phyloP scores from a whole-genome alignment of 2,888 invertebrate species.

The Omphaloscelis lunosa region DNA sequence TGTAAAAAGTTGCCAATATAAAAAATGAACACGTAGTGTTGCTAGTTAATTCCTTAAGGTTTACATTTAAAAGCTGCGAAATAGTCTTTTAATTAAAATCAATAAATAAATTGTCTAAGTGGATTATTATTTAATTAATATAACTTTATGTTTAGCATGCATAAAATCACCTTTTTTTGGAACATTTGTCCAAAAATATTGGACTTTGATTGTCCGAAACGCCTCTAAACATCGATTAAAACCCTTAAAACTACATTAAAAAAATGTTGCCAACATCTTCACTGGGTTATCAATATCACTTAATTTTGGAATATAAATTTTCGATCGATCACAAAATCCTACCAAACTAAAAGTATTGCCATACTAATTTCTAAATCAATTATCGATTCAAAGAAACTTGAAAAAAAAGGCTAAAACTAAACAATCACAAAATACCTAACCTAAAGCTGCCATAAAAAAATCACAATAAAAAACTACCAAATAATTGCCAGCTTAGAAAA shows the following conservation, averaged over 20 bases:
- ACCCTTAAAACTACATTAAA: constrained; percentile 28
- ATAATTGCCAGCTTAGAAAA: constrained; percentile 63
- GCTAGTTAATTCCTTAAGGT: constrained; percentile 27
- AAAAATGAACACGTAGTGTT: constrained; percentile 48
- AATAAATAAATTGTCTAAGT: constrained; percentile 54
- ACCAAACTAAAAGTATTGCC: constrained; percentile 61
- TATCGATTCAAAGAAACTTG: constrained; percentile 30
- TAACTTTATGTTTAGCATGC: constrained; percentile 15
- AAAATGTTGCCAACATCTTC: constrained; percentile 66
- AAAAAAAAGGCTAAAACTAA: constrained; percentile 23
- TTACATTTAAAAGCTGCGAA: constrained; percentile 30
- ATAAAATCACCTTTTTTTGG: neutral
- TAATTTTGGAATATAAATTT: constrained; percentile 62
- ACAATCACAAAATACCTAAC: constrained; percentile 57
- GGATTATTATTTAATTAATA: constrained; percentile 3
- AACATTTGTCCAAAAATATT: neutral
- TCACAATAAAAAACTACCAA: constrained; percentile 51
- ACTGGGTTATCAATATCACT: constrained; percentile 57
- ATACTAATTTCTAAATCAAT: constrained; percentile 37
- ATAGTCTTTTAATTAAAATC: constrained; percentile 27
- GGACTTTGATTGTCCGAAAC: neutral
- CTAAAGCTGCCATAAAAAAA: constrained; percentile 47
- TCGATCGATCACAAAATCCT: constrained; percentile 61
- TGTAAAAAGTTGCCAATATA: constrained; percentile 54
- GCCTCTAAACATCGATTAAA: constrained; percentile 14